Base-by-base conservation (phyloP, 2,113 vertebrate species). In the Gracilinanus agilis region DNA sequence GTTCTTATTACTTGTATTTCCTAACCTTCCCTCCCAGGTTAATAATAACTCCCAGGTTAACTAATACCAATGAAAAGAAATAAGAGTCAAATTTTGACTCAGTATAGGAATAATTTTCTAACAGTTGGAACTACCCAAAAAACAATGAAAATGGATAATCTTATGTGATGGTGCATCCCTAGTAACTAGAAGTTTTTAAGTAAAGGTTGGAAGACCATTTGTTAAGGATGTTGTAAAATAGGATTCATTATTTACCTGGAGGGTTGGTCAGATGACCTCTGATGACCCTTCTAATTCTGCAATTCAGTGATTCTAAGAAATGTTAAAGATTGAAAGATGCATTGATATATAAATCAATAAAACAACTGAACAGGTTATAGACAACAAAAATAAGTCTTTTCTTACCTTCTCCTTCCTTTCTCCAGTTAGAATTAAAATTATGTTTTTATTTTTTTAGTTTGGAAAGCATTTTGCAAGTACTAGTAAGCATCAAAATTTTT, bases 401-500 rank as follows among this genome's bases (percentile, higher is more conserved):
- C 34, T 40, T 2, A 40, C 19, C n/a, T 24, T n/a, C 61, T 75
- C n/a, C 1, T 75, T n/a, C 61, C n/a, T 83, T 83, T 19, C 19
- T 16, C 19, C 9, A 40, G n/a, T 83, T 40, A 40, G 16, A 83
- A 83, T 83, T 75, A 75, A n/a, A 75, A 75, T 75, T 83, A 83
- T 16, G 67, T n/a, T 75, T 75, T 83, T 40, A 83, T 40, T 83
- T 83, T 83, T 83, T 40, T 19, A 23, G 40, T 40, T 16, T 75
- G 19, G n/a, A 83, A 83, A 83, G n/a, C 19, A 40, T 23, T 40
- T 83, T 40, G 16, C 67, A 40, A 83, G n/a, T 8, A 83, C 16
- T 40, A 83, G 44, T 8, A 54, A 24, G 23, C 54, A 92, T 44
- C 94, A 88, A 91, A 24, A 94, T 67, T 90, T 93, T 44, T 89